Evolutionary conservation across 2,797 vertebrate genomes (phyloP).

Genomic region (Brachyalestes nurse): DNA sequence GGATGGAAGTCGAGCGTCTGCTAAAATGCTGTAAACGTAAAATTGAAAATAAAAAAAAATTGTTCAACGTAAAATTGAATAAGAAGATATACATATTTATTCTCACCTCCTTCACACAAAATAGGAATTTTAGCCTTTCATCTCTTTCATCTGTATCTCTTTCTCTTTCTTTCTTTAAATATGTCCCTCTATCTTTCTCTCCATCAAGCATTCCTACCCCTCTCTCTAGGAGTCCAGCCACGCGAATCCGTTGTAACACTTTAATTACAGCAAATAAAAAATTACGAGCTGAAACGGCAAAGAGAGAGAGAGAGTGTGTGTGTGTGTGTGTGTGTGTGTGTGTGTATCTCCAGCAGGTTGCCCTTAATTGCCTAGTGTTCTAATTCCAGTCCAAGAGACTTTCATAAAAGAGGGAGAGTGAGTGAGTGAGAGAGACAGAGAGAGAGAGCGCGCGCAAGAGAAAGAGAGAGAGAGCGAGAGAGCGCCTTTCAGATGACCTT

Average conservation of each 20-base stretch:
- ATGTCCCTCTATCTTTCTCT: background rate
- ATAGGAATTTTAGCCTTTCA: too few relatives aligned
- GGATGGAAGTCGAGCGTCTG: too few relatives aligned
- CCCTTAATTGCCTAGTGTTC: slow-evolving; percentile 74
- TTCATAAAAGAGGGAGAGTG: slow-evolving; percentile 53
- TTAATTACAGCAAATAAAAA: slow-evolving; percentile 78
- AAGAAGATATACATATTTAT: too few relatives aligned
- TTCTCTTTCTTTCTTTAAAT: background rate
- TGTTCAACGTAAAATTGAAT: too few relatives aligned
- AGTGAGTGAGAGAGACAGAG: slow-evolving; percentile 22
- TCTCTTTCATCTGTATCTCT: too few relatives aligned
- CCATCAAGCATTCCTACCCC: slow-evolving; percentile 11
- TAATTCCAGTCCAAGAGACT: slow-evolving; percentile 68
- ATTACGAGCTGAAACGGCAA: slow-evolving; percentile 72
- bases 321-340: slow-evolving; percentile 43
- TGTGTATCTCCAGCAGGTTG: slow-evolving; percentile 65
- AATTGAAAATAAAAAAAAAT: too few relatives aligned
- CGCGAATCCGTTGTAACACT: slow-evolving; percentile 63
- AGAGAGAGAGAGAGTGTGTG: slow-evolving; percentile 24
- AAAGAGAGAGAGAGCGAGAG: slow-evolving; percentile 37
- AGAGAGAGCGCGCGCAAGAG: too few relatives aligned
- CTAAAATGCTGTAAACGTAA: too few relatives aligned
- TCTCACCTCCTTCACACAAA: too few relatives aligned
- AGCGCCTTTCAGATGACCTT: slow-evolving; percentile 78
- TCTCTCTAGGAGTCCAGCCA: slow-evolving; percentile 8